Evolutionary conservation across 2,797 vertebrate genomes (phyloP), one percentile per base, ranked within the genome.

Genomic region (Euthynnus affinis): DNA sequence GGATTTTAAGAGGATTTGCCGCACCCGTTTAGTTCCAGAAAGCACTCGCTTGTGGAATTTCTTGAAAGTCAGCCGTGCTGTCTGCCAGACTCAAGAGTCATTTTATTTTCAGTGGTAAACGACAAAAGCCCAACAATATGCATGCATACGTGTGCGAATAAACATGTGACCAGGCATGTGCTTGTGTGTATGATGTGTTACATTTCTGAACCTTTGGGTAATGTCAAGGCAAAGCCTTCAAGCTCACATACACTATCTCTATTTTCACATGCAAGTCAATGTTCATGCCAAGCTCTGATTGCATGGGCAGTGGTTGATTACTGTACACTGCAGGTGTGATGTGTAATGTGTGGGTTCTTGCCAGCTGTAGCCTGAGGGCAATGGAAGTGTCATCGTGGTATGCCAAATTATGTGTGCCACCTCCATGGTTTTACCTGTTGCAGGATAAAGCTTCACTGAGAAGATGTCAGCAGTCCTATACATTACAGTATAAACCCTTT

Each of bases 1-100:
- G 94, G 95, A 95, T 95, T 95, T 92, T 92, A 94, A 95, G 92
- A 94, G 95, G 95, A 96, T 96, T 96, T 95, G 91, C 91, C 46
- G 89, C 95, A 92, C 89, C 89, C 86, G 78, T 95, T 96, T 96
- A 95, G 95, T 95, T 96, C 94, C 94, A 93, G 93, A 95, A 94
- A 91, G 89, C 85, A 89, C 90, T 90, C 88, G 88, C 91, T 94
- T 89, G 91, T 93, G 92, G 93, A 95, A 92, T 94, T 95, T 95
- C 94, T 93, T 94, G 94, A 95, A 96, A 96, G 95, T 95, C 94
- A 92, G 89, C 88, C 83, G 69, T 87, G 87, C 87, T 51, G 90
- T 93, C 88, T 92, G 88, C 85, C 74, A 83, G 85, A 60, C 83
- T 87, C 57, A 1, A 80, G 81, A 82, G 75, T 75, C 64, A 4